These are phyloP conservation scores for Ooceraea biroi DNA, from an alignment of 1,140 invertebrate genomes.

Conservation along the genomic window DNA sequence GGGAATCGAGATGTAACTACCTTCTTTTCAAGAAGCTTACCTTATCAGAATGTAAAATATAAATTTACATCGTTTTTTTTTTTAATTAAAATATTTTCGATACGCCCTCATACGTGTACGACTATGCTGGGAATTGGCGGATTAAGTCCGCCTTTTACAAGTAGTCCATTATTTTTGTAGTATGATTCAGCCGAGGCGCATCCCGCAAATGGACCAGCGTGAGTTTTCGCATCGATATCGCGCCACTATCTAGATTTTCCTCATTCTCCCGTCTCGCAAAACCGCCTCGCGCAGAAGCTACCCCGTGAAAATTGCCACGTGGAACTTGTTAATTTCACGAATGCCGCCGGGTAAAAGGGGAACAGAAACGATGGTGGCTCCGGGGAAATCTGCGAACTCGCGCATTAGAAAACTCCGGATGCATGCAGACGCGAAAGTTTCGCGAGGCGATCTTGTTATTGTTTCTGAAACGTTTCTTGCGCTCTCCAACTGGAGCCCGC, in stretches of 20 bases:
- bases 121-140: constrained; percentile 4
- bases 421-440: constrained; percentile 46
- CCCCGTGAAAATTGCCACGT: constrained; percentile 49
- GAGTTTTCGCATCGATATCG: constrained; percentile 61
- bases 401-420: constrained; percentile 68
- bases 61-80: constrained; percentile 7
- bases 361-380: constrained; percentile 64
- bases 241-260: background rate
- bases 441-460: constrained; percentile 57
- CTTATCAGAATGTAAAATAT: constrained; percentile 42
- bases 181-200: constrained; percentile 1
- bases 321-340: constrained; percentile 74
- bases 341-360: constrained; percentile 59
- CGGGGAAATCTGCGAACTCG: constrained; percentile 73
- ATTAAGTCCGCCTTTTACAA: constrained; percentile 53
- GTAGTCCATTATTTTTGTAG: constrained; percentile 53
- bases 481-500: background rate
- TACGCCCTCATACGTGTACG: background rate
- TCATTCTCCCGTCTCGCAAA: constrained; percentile 6
- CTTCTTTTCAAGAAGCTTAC: background rate
- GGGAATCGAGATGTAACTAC: background rate
- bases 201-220: constrained; percentile 44
- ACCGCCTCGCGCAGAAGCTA: constrained; percentile 11
- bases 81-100: background rate
- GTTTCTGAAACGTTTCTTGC: constrained; percentile 38